Conservation (phyloP, 2,888 invertebrate species). For the Falcaria lacertinaria region DNA sequence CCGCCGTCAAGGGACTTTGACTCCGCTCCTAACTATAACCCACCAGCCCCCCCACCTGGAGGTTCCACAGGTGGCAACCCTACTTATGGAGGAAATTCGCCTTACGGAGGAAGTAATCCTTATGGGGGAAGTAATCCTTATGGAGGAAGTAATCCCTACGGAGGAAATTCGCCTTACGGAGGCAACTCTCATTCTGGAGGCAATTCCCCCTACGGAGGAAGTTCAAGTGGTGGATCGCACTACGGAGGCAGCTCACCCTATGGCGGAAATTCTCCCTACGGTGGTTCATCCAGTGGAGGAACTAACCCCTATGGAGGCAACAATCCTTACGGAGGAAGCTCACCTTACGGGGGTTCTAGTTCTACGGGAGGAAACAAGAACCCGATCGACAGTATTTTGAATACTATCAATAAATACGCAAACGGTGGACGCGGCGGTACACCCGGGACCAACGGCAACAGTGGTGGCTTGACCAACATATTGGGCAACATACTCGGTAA, state of each 20-base stretch:
- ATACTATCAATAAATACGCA: slow-evolving; percentile 49
- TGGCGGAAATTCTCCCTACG: slow-evolving; percentile 20
- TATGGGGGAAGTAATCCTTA: slow-evolving; percentile 13
- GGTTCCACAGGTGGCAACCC: slow-evolving; percentile 22
- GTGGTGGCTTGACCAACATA: slow-evolving; percentile 50
- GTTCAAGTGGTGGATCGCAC: slow-evolving; percentile 3
- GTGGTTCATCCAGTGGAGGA: slow-evolving; percentile 20
- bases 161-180: slow-evolving; percentile 23
- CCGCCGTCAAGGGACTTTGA: slow-evolving; percentile 49
- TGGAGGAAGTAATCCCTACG: slow-evolving; percentile 31
- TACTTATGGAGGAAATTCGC: slow-evolving; percentile 26
- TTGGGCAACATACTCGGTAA: slow-evolving; percentile 60
- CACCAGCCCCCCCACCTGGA: slow-evolving; percentile 58
- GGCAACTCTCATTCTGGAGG: slow-evolving; percentile 23
- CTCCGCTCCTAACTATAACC: slow-evolving; percentile 59
- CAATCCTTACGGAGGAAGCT: slow-evolving; percentile 17
- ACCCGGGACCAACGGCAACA: slow-evolving; percentile 20
- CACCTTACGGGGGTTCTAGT: slow-evolving; percentile 23
- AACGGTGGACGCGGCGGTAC: slow-evolving; percentile 30
- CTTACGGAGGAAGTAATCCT: slow-evolving; percentile 24
- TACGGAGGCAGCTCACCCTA: slow-evolving; percentile 19
- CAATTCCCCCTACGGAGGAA: slow-evolving; percentile 18
- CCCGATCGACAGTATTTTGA: slow-evolving; percentile 47
- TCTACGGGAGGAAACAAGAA: slow-evolving; percentile 32
- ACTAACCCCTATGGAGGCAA: slow-evolving; percentile 26